These are phyloP conservation scores for Gnathochromis pfefferi DNA, from an alignment of 2,113 vertebrate species.

Conservation along the genomic window DNA sequence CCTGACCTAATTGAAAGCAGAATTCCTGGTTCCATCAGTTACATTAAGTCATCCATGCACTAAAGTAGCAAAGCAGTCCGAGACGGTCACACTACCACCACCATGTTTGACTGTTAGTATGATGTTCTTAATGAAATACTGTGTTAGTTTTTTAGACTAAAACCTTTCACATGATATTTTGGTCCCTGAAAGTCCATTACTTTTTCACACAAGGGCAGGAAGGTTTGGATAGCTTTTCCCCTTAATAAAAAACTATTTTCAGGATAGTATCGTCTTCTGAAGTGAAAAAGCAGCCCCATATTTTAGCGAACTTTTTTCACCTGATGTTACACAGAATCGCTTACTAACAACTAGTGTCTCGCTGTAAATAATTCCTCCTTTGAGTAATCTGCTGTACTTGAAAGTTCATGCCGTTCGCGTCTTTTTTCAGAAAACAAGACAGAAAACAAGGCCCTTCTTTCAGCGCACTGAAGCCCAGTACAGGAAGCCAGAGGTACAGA, in stretches of 20 bases:
- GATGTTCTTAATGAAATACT: background rate
- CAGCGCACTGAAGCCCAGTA: slow-evolving; percentile 69
- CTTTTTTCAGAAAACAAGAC: slow-evolving; percentile 17
- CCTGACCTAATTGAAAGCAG: background rate
- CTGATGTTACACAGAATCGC: background rate
- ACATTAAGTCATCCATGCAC: background rate
- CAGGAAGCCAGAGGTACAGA: slow-evolving; percentile 77
- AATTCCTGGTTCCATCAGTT: background rate
- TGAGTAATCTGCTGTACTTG: background rate
- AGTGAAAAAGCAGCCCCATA: background rate
- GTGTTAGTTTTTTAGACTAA: background rate
- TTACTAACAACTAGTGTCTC: background rate
- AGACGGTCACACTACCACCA: background rate
- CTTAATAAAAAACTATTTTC: background rate
- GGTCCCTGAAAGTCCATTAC: fast-evolving
- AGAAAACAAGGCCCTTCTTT: slow-evolving; percentile 72
- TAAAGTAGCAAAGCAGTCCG: background rate
- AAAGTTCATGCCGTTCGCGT: background rate
- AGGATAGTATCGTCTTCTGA: background rate
- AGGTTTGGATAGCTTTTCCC: background rate
- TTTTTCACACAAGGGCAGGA: background rate
- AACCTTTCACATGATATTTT: background rate
- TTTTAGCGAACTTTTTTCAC: background rate
- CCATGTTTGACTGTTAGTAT: background rate
- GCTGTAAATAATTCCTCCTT: background rate